Evolutionary conservation across 2,888 invertebrate species (phyloP).

Genomic region (Pterostichus niger): DNA sequence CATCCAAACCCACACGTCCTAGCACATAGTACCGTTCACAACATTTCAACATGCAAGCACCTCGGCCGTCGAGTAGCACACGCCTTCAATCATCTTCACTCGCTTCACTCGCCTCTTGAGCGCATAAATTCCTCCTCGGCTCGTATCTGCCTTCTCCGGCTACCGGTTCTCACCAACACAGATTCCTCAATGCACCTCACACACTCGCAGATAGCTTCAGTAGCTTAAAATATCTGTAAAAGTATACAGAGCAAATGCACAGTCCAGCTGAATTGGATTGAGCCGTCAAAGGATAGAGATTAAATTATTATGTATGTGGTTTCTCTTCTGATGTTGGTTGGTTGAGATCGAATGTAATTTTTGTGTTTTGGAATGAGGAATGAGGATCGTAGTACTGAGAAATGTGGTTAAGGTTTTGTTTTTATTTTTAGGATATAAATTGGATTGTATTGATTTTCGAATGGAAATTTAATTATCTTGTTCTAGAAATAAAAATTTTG

Average conservation of each 20-base stretch:
- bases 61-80: constrained; percentile 49
- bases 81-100: constrained; percentile 63
- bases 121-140: constrained; percentile 55
- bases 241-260: not conserved
- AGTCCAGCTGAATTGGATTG: constrained; percentile 1
- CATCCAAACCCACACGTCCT: constrained; percentile 28
- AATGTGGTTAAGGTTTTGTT: constrained; percentile 49
- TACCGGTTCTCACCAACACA: constrained; percentile 29
- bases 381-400: constrained; percentile 34
- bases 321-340: constrained; percentile 41
- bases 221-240: too few relatives aligned
- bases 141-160: constrained; percentile 21
- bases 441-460: constrained; percentile 52
- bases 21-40: constrained; percentile 19
- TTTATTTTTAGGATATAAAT: constrained; percentile 43
- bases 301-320: constrained; percentile 55
- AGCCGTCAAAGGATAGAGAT: constrained; percentile 52
- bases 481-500: constrained; percentile 23
- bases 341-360: constrained; percentile 50
- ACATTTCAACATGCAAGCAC: constrained; percentile 52
- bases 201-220: not conserved
- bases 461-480: constrained; percentile 44
- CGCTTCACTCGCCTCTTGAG: constrained; percentile 33
- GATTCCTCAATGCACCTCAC: constrained; percentile 19
- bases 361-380: constrained; percentile 51